Base-by-base conservation (phyloP, 2,888 invertebrate species). In the Sinodicranocentrus sp. region DNA sequence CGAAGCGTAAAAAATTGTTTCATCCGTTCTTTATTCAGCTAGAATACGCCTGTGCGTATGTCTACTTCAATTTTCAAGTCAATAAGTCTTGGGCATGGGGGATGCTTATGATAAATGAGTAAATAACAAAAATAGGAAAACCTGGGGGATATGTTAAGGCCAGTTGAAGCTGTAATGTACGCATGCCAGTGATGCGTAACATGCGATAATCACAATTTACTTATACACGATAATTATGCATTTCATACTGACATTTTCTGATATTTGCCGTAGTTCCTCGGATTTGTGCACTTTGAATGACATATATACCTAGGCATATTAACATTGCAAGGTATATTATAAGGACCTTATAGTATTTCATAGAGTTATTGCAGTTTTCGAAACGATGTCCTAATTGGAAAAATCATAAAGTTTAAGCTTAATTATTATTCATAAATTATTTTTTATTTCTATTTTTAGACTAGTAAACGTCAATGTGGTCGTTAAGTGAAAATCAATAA, bases 1-100 rank as follows among this genome's bases (percentile, higher is more conserved):
- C 65, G 76, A 82, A 75, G 75, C 82, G 82, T 82, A 76, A 82
- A 75, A 70, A 82, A 82, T 82, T 61, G 25, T 75, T 76, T 70
- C 82, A 82, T 82, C 82, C 82, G 82, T 82, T 82, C 48, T 75
- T 75, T 70, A 82, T 70, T 57, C 65, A 61, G 23, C 76, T 44
- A 82, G 70, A 44, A 68, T n/a, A 39, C 48, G 33, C 33, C 33
- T 3, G 48, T 48, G 48, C 15, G 21, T 63, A 25, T n/a, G 63
- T 63, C 63, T 33, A 72, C 15, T 59, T 23, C 57, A 63, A 63
- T n/a, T n/a, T n/a, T n/a, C 71, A 73, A 65, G 23, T 61, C 61
- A 43, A 75, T 73, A 59, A 59, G 59, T 10, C n/a, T 52, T 52
- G 3, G 13, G n/a, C 26, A 26, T 57, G 67, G n/a, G 17, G 28